Percentiles rank a stretch among this genome's conserved stretches.
Conservation (phyloP, 2,797 vertebrate genomes). For the Oreochromis mossambicus region DNA sequence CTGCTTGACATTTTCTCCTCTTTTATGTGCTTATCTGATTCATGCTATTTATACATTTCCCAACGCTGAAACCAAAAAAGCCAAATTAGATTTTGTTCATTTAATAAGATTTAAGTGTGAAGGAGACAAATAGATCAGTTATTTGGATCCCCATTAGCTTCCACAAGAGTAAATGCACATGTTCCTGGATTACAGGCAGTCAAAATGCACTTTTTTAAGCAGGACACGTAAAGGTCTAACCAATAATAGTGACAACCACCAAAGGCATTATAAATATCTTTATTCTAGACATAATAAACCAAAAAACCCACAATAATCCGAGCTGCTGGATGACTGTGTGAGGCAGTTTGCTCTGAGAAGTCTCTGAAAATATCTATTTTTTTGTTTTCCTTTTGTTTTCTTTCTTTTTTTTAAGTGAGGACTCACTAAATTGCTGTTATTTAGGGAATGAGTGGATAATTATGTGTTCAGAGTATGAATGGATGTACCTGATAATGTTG, state of each 20-base stretch:
- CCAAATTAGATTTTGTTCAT: background rate
- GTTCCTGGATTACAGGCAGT: background rate
- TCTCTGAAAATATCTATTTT: background rate
- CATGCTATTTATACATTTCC: background rate
- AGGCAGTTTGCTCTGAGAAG: background rate
- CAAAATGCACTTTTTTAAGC: background rate
- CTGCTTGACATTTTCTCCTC: background rate
- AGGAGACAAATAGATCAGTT: background rate
- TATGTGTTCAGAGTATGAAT: background rate
- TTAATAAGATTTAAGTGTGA: background rate
- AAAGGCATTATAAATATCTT: background rate
- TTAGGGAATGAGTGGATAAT: background rate
- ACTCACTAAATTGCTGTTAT: background rate
- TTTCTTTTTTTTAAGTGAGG: accelerated
- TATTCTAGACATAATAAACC: background rate
- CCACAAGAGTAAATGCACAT: background rate
- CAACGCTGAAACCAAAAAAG: background rate
- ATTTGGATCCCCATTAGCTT: background rate
- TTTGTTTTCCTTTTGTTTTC: background rate
- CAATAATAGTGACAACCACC: background rate
- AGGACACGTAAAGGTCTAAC: background rate
- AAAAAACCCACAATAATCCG: background rate
- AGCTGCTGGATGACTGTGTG: background rate
- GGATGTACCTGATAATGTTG: background rate
- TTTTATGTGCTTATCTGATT: background rate